Evolutionary conservation across 2,797 vertebrate genomes (phyloP).

Genomic region (Enoplosus armatus): DNA sequence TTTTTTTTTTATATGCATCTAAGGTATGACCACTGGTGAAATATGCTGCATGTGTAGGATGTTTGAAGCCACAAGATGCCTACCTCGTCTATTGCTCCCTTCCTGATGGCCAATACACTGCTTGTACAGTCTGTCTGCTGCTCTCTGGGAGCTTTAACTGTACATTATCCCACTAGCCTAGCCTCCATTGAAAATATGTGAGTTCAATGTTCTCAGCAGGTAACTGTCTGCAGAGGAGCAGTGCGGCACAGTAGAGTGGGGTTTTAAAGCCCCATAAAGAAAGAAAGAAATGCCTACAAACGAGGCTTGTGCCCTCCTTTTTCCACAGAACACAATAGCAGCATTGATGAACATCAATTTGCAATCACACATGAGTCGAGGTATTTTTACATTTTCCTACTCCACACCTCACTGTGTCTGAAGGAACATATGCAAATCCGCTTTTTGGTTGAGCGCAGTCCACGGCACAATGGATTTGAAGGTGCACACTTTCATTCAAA

Average conservation of each 20-base stretch:
- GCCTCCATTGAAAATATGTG: constrained; percentile 1
- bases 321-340: constrained; percentile 63
- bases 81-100: not conserved
- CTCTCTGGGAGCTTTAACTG: not conserved
- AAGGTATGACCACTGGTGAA: not conserved
- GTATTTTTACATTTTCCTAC: constrained; percentile 44
- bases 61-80: constrained; percentile 15
- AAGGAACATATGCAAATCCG: constrained; percentile 24
- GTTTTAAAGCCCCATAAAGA: constrained; percentile 41
- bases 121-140: not conserved
- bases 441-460: constrained; percentile 25
- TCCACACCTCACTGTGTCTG: not conserved
- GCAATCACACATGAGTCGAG: constrained; percentile 27
- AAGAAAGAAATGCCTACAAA: constrained; percentile 57
- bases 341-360: constrained; percentile 52
- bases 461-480: constrained; percentile 10
- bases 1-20: not conserved
- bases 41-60: not conserved
- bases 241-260: constrained; percentile 43
- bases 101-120: not conserved
- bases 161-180: not conserved
- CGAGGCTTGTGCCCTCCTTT: constrained; percentile 38
- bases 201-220: not conserved
- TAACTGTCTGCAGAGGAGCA: not conserved
- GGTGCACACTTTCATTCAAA: not conserved